Base-by-base conservation (phyloP, 2,797 vertebrate species). In the Pangasius sanitwongsei region DNA sequence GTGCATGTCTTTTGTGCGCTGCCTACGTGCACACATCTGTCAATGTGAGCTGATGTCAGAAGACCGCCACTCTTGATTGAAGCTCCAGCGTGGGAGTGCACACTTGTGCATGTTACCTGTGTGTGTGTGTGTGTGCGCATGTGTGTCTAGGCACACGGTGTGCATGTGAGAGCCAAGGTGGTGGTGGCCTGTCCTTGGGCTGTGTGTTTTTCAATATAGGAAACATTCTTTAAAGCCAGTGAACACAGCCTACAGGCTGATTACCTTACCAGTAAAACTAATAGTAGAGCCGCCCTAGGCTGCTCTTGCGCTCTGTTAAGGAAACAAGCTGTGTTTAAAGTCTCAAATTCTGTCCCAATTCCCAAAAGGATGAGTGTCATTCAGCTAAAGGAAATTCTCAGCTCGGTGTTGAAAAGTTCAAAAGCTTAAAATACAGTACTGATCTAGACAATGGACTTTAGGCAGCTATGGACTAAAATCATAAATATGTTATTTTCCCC, bases 221-320 rank as follows among this genome's bases (percentile, higher is more conserved):
- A 91, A 91, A 89, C 87, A 86, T 91, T 65, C 88, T 89, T 89
- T 83, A 89, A 89, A 69, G 87, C 86, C 67, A 57, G 67, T 48
- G 34, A 89, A 91, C 86, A 87, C 91, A 91, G 89, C 89, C 89
- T 87, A 84, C 72, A 88, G 86, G 87, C 94, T 96, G 95, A 96
- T 96, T 94, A 94, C 91, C 95, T 96, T 96, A 96, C 93, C 95
- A 96, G 96, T 95, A 95, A 96, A 95, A 95, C 96, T 95, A 96
- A 96, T 95, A 95, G 94, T 92, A 91, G 92, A 95, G 92, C 90
- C 90, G 91, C 91, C 91, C 89, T 93, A 92, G 89, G 92, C 92
- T 87, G 92, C 91, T 87, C 87, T 92, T 84, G 83, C 86, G 65
- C 90, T 93, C 91, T 94, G 92, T 92, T 65, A 61, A 41, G 11